Conservation (phyloP, 2,888 invertebrate species). For the Leptopilina syphax region DNA sequence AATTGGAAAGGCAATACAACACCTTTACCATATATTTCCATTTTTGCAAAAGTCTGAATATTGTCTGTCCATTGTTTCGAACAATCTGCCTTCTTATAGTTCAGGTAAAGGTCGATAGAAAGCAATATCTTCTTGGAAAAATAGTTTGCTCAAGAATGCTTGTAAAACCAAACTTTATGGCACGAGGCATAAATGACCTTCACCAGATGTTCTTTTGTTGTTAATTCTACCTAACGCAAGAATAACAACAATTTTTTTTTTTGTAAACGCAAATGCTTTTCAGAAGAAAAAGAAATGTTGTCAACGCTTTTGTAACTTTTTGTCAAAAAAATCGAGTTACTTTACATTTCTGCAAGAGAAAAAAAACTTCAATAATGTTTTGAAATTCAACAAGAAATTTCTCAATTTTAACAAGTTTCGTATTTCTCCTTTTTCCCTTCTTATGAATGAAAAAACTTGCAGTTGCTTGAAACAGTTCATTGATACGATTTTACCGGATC, state of each 20-base stretch:
- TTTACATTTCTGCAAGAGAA: too few relatives aligned
- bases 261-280: conserved; percentile 6
- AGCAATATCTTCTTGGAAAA: conserved; percentile 25
- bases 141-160: not conserved
- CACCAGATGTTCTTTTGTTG: conserved; percentile 34
- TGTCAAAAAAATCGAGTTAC: too few relatives aligned
- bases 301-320: conserved; percentile 3
- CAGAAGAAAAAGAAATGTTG: not conserved
- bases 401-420: too few relatives aligned
- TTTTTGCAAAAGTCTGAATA: conserved; percentile 1
- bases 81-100: not conserved
- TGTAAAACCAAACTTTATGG: conserved; percentile 37
- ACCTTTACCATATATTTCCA: conserved; percentile 15
- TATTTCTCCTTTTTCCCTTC: too few relatives aligned
- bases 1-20: not conserved
- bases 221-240: conserved; percentile 12
- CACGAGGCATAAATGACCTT: conserved; percentile 20
- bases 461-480: conserved; percentile 35
- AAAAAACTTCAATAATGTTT: too few relatives aligned
- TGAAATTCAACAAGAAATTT: too few relatives aligned
- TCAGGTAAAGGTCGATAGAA: conserved; percentile 21
- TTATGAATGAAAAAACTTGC: conserved; percentile 2
- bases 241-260: not conserved
- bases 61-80: conserved; percentile 16
- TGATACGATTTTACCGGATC: conserved; percentile 6